These are phyloP conservation scores for Rissa tridactyla DNA, from an alignment of 2,113 vertebrate genomes.

Conservation along the genomic window DNA sequence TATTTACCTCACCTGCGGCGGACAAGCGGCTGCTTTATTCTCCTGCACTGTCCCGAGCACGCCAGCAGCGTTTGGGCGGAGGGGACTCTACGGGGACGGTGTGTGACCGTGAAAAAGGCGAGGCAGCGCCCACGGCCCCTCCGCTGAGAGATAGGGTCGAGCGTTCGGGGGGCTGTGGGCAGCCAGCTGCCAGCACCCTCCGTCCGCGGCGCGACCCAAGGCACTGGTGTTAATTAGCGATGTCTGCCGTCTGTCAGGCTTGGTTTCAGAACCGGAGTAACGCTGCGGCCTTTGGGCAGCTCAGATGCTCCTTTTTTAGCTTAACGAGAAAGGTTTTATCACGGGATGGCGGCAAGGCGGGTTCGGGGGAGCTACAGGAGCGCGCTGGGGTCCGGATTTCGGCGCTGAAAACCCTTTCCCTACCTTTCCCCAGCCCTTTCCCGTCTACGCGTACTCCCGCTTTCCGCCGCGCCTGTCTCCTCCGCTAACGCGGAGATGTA, in stretches of 20 bases:
- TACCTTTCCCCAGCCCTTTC: background rate
- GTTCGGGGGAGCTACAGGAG: background rate
- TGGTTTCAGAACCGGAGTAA: background rate
- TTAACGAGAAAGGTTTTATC: slow-evolving; percentile 38
- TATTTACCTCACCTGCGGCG: slow-evolving; percentile 3
- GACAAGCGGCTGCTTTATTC: background rate
- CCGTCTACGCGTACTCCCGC: background rate
- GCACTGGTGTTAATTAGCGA: background rate
- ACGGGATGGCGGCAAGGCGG: background rate
- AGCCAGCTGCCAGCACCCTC: background rate
- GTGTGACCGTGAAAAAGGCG: background rate
- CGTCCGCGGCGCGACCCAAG: background rate
- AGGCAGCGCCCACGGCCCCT: accelerated
- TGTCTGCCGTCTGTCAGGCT: background rate
- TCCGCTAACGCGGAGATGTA: background rate
- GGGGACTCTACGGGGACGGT: background rate
- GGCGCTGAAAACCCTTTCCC: background rate
- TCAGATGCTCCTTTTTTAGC: slow-evolving; percentile 22
- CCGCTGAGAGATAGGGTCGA: accelerated
- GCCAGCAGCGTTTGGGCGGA: background rate
- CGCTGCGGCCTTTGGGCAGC: background rate
- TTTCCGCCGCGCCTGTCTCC: background rate
- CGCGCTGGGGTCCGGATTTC: background rate
- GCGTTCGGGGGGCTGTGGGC: background rate
- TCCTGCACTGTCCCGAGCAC: background rate